A percentile compares a stretch with the other conserved stretches of the same genome.
These are phyloP conservation scores for Nesogale talazaci DNA, from an alignment of 2,113 vertebrate genomes.

Conservation along the genomic window DNA sequence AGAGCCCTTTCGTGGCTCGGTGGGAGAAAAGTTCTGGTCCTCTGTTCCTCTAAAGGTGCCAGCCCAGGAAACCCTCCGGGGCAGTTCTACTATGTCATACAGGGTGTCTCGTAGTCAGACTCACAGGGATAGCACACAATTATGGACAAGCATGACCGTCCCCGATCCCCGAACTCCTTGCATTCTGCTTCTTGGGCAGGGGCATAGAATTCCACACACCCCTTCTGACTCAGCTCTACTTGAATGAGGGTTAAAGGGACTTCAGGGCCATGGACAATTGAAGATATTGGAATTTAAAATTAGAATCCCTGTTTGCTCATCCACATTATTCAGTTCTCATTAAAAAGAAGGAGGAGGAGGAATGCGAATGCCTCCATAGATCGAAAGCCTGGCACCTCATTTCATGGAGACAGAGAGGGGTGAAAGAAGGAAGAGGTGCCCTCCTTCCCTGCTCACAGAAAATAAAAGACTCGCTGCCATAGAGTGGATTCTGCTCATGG, in stretches of 20 bases:
- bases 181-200: constrained; percentile 29
- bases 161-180: not conserved
- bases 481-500: too few relatives aligned
- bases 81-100: not conserved
- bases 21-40: not conserved
- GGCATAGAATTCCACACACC: not conserved
- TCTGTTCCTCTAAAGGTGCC: not conserved
- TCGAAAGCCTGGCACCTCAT: constrained; percentile 21
- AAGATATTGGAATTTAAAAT: constrained; percentile 44
- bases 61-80: not conserved
- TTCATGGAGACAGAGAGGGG: not conserved
- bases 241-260: constrained; percentile 30
- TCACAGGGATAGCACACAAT: not conserved
- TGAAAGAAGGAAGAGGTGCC: constrained; percentile 4
- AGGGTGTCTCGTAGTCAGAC: not conserved
- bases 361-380: not conserved
- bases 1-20: not conserved
- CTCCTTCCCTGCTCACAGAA: not conserved
- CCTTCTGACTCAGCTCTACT: constrained; percentile 6
- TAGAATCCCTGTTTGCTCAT: not conserved
- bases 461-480: too few relatives aligned
- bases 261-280: constrained; percentile 34
- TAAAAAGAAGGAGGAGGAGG: not conserved
- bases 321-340: constrained; percentile 19
- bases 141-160: not conserved